Evolutionary conservation across 30 jellyfish, hydroid and myxozoan genomes (phyloP), one percentile per base, ranked within the genome.

Genomic region (Aurelia aurita): DNA sequence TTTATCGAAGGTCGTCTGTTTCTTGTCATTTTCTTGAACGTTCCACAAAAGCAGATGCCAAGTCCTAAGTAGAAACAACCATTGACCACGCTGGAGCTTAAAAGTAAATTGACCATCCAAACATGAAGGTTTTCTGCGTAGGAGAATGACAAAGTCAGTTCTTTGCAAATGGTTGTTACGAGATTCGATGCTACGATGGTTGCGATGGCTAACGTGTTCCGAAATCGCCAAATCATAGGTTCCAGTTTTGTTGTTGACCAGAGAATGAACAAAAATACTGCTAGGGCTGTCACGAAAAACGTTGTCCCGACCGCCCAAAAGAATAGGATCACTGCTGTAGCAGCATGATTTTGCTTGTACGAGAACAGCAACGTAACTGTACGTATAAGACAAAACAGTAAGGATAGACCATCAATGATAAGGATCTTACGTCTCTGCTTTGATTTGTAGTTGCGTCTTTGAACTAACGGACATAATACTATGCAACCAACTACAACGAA

Each of bases 1-100:
- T 82, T 72, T 45, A 80, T 80, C 4, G 90, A 80, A 51, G 90
- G 90, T 35, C 78, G 39, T n/a, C 90, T 71, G 68, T 80, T 80
- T 16, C 69, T 64, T 4, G 78, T 80, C 83, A 80, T 80, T 6
- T 59, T 51, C 53, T 71, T 51, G 75, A 64, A 80, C 15, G 90
- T 80, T 21, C 90, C 90, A 39, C 90, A 80, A 44, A 80, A 68
- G 43, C 79, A 80, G 0, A 80, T 27, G 27, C 90, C 83, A 20
- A 80, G 74, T 13, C 44, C 64, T 9, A 80, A 49, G 64, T 61
- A 80, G 54, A 29, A 47, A 23, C 53, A 18, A 1, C 77, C 82
- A 74, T 64, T 80, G 45, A 66, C 45, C 5, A 67, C 28, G 53
- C 83, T 80, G 18, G 69, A 43, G 65, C 62, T 32, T 51, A 80